These are phyloP conservation scores for Prostheceraeus crozeri DNA, from an alignment of 2,888 invertebrate species.

Conservation along the genomic window DNA sequence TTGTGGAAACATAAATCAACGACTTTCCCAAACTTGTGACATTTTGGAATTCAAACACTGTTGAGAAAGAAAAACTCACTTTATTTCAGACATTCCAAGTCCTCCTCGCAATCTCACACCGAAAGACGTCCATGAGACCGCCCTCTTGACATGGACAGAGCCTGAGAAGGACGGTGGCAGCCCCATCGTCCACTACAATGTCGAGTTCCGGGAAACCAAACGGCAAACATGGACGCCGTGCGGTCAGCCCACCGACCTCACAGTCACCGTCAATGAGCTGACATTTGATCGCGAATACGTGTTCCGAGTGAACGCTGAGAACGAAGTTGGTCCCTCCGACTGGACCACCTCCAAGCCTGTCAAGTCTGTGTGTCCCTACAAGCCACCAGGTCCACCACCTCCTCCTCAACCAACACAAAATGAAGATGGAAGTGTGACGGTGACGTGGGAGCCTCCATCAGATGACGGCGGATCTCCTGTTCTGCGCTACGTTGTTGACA, in stretches of 20 bases:
- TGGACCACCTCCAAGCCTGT: conserved; percentile 1
- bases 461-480: conserved; percentile 52
- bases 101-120: conserved; percentile 47
- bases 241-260: not conserved
- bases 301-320: conserved; percentile 55
- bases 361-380: conserved; percentile 1
- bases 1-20: too few species aligned
- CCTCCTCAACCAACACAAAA: conserved; percentile 37
- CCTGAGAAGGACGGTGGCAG: conserved; percentile 54
- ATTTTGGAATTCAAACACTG: too few species aligned
- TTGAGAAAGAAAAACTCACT: too few species aligned
- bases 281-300: conserved; percentile 47
- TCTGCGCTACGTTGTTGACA: conserved; percentile 51
- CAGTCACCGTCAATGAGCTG: not conserved
- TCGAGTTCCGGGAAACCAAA: conserved; percentile 62
- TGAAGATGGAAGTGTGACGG: conserved; percentile 33
- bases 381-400: conserved; percentile 37
- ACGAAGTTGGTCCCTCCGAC: conserved; percentile 48
- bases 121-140: conserved; percentile 44
- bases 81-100: conserved; percentile 62
- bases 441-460: conserved; percentile 51
- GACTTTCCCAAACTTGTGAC: too few species aligned
- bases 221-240: conserved; percentile 68
- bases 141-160: conserved; percentile 50
- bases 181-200: conserved; percentile 49